Evolutionary conservation across 1,140 invertebrate species (phyloP), one percentile per base, ranked within the genome.

Genomic region (Drosophila seguyi): DNA sequence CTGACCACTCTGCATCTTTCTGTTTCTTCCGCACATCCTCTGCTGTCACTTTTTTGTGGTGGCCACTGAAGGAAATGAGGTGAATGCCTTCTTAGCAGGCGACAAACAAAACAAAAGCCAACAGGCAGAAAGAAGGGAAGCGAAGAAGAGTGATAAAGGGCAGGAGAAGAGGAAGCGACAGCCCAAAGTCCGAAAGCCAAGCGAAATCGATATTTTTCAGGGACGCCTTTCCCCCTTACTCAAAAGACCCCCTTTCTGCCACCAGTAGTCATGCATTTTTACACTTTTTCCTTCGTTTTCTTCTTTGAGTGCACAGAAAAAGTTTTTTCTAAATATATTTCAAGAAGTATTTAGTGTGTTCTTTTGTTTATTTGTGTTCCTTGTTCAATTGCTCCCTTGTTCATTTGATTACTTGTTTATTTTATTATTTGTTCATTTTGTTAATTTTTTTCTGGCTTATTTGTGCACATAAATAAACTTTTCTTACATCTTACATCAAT

Each of bases 191-290:
- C 63, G 58, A 53, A 69, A 69, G 62, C 50, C 61, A 68, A 72
- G 81, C 81, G 81, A 76, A 83, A 83, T 83, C 81, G 81, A 84
- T 83, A 84, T 85, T 66, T 79, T 83, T 83, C 81, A 83, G 81
- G 81, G 81, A 85, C 81, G 71, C 31, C 45, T 67, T 61, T 7
- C 14, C n/a, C 27, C 36, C 4, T 14, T 14, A 22, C 38, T 31
- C 2, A 63, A 59, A 59, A 16, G 1, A n/a, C 0, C 14, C 14
- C 14, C 6, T 10, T 42, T 44, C n/a, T 39, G 31, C 27, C 31
- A 22, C 0, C 42, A 59, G 29, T 39, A 39, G 18, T 10, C 31
- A 29, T 44, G 47, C 29, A 44, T 53, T 69, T 52, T 34, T 44
- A 44, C 10, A 38, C 38, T 53, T 45, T 53, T 69, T 68, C 60